phyloP scores from a whole-genome alignment of 2,797 vertebrate genomes.

The Clarias fuscus region DNA sequence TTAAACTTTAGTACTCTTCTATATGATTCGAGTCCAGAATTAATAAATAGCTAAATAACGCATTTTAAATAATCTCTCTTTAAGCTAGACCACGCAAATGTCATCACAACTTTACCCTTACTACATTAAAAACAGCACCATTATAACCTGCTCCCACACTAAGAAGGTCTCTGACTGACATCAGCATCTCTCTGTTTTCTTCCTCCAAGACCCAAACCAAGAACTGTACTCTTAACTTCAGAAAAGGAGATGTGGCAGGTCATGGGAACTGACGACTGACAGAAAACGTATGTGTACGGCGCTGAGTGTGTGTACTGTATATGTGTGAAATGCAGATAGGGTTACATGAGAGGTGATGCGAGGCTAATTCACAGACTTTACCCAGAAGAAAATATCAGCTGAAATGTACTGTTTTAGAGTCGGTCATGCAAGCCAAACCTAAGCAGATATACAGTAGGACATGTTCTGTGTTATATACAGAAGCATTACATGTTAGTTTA shows the following conservation, averaged over 20 bases:
- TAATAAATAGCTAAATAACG: neutral
- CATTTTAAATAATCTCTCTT: neutral
- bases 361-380: neutral
- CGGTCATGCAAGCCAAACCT: too few species aligned
- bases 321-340: neutral
- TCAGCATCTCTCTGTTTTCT: neutral
- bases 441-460: too few species aligned
- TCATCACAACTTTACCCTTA: neutral
- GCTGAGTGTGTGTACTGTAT: neutral
- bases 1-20: neutral
- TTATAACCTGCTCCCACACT: neutral
- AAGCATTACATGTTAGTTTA: neutral
- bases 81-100: neutral
- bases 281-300: neutral
- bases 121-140: neutral
- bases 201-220: neutral
- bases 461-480: neutral
- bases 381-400: neutral
- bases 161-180: neutral
- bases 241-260: neutral
- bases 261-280: slow-evolving; percentile 4
- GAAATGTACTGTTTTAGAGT: neutral
- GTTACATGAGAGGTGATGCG: neutral
- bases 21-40: neutral
- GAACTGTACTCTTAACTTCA: slow-evolving; percentile 17